Evolutionary conservation across 2,113 vertebrate genomes (phyloP).

Genomic region (Turnix velox): DNA sequence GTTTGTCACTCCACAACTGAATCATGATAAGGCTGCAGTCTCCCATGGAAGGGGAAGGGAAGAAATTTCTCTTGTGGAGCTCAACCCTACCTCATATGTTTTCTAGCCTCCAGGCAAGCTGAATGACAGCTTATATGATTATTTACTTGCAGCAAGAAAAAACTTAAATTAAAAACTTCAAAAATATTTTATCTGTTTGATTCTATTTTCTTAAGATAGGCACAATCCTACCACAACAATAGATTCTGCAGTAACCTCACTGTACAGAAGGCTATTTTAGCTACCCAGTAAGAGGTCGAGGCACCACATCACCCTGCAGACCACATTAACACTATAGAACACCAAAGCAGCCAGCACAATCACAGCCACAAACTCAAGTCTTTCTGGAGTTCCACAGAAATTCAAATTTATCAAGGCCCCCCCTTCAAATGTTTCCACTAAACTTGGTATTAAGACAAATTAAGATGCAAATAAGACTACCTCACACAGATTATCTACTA

Average conservation of each 20-base stretch:
- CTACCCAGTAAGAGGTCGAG: background rate
- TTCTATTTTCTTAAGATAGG: background rate
- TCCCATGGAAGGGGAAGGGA: background rate
- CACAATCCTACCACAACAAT: background rate
- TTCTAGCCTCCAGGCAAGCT: background rate
- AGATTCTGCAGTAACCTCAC: background rate
- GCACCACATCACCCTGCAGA: background rate
- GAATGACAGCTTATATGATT: background rate
- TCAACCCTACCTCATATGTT: background rate
- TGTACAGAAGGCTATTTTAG: background rate
- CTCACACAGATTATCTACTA: background rate
- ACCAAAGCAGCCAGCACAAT: accelerated
- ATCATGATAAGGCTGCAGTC: background rate
- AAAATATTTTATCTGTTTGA: background rate
- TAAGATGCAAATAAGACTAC: background rate
- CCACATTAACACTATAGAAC: background rate
- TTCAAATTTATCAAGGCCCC: background rate
- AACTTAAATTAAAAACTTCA: too few species aligned
- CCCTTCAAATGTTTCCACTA: background rate
- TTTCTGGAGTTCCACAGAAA: background rate
- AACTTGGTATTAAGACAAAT: background rate
- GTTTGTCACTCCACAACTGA: background rate
- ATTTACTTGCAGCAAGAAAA: background rate
- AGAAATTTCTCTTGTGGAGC: background rate
- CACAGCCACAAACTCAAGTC: background rate